Conservation (phyloP, 2,113 vertebrate species). For the Chaetodon auriga region DNA sequence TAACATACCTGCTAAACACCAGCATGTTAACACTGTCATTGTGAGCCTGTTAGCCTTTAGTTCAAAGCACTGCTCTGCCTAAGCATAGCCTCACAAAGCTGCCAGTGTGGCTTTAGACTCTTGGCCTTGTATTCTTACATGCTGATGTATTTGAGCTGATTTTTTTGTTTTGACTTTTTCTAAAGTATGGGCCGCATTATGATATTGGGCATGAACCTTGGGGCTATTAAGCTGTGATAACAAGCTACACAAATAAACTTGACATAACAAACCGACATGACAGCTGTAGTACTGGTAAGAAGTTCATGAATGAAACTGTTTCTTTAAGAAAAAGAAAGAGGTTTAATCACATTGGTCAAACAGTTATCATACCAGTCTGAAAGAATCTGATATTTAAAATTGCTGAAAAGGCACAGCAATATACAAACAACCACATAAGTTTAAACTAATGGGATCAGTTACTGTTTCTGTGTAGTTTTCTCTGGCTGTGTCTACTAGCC, state of each 20-base stretch:
- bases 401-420: slow-evolving; percentile 2
- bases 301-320: background rate
- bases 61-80: background rate
- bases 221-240: slow-evolving; percentile 1
- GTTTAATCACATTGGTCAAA: slow-evolving; percentile 16
- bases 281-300: background rate
- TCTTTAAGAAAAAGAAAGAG: background rate
- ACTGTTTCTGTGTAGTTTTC: slow-evolving; percentile 11
- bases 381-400: slow-evolving; percentile 8
- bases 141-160: background rate
- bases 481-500: background rate
- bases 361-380: background rate
- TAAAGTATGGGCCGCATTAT: background rate
- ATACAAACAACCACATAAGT: background rate
- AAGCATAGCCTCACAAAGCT: too few relatives aligned
- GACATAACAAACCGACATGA: background rate
- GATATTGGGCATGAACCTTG: background rate
- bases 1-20: background rate
- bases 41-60: background rate
- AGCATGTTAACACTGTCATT: background rate
- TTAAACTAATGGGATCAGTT: background rate
- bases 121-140: background rate
- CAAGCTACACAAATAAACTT: slow-evolving; percentile 12
- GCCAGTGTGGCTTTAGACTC: too few relatives aligned
- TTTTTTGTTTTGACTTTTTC: background rate